Percentiles rank a stretch among this genome's conserved stretches.
Conservation (phyloP, 2,113 vertebrate species). For the Pseudorasbora parva region DNA sequence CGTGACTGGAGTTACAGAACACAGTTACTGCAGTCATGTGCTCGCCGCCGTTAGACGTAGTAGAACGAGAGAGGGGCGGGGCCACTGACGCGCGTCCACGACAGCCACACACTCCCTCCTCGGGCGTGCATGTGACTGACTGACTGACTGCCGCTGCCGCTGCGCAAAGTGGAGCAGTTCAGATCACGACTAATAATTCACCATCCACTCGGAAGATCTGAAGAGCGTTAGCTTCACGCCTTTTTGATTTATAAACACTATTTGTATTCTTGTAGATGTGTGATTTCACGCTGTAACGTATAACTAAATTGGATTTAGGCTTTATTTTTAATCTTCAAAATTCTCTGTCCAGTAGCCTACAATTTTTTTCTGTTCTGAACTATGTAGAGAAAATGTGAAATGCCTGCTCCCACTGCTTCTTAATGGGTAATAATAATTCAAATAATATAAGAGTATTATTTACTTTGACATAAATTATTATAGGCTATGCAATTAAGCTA, state of each 20-base stretch:
- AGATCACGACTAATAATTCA: slow-evolving; percentile 56
- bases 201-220: slow-evolving; percentile 14
- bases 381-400: not conserved
- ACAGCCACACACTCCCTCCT: slow-evolving; percentile 51
- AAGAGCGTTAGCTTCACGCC: slow-evolving; percentile 1
- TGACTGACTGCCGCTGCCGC: slow-evolving; percentile 18
- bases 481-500: not conserved
- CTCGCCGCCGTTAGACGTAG: slow-evolving; percentile 64
- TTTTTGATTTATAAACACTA: not conserved
- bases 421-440: too few relatives aligned
- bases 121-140: slow-evolving; percentile 64
- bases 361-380: not conserved
- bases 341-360: not conserved
- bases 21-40: slow-evolving; percentile 80
- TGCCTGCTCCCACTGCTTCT: too few relatives aligned
- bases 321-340: not conserved
- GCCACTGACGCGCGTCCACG: slow-evolving; percentile 63
- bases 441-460: not conserved
- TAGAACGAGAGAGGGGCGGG: slow-evolving; percentile 69
- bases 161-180: slow-evolving; percentile 54
- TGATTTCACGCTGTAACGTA: not conserved
- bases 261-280: not conserved
- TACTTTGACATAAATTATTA: not conserved
- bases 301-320: not conserved
- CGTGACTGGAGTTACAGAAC: slow-evolving; percentile 79